Percentiles rank a stretch among this genome's conserved stretches.
These are phyloP conservation scores for Solea senegalensis DNA, from an alignment of 2,113 vertebrate species.

Conservation along the genomic window DNA sequence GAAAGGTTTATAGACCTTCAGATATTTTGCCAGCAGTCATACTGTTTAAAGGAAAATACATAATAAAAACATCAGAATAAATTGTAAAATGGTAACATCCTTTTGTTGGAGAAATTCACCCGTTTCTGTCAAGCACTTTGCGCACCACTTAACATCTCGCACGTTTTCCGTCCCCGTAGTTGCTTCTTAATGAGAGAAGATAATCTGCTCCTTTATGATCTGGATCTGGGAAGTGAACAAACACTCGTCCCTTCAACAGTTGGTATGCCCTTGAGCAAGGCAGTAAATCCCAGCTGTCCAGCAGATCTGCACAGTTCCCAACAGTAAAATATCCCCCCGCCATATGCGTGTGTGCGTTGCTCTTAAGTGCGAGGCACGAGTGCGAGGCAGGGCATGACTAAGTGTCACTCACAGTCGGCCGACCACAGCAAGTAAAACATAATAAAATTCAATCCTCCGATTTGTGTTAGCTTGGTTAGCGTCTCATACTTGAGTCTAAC, in stretches of 20 bases:
- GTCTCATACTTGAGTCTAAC: constrained; percentile 52
- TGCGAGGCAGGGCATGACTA: constrained; percentile 23
- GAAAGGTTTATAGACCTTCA: constrained; percentile 2
- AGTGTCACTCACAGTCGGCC: constrained; percentile 26
- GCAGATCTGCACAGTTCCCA: constrained; percentile 65
- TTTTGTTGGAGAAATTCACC: constrained; percentile 18
- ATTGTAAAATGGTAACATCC: neutral
- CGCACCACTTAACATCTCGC: constrained; percentile 40
- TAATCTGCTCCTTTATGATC: constrained; percentile 64
- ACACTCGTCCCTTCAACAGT: constrained; percentile 54
- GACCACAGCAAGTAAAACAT: constrained; percentile 30
- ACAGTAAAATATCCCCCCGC: constrained; percentile 54
- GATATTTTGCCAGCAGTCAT: neutral
- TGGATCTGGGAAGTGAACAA: constrained; percentile 49
- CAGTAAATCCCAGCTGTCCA: constrained; percentile 74
- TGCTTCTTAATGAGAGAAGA: constrained; percentile 55
- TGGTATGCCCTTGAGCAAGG: constrained; percentile 73
- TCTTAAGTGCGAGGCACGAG: constrained; percentile 1
- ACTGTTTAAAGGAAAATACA: neutral
- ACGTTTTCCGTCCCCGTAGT: constrained; percentile 26
- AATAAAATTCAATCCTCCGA: constrained; percentile 31
- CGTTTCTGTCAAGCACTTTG: constrained; percentile 8
- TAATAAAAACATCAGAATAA: constrained; percentile 1
- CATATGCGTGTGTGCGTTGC: constrained; percentile 38
- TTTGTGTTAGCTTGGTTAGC: constrained; percentile 33